These are phyloP conservation scores for Mallotus villosus DNA, from an alignment of 2,797 vertebrate species.

Conservation along the genomic window DNA sequence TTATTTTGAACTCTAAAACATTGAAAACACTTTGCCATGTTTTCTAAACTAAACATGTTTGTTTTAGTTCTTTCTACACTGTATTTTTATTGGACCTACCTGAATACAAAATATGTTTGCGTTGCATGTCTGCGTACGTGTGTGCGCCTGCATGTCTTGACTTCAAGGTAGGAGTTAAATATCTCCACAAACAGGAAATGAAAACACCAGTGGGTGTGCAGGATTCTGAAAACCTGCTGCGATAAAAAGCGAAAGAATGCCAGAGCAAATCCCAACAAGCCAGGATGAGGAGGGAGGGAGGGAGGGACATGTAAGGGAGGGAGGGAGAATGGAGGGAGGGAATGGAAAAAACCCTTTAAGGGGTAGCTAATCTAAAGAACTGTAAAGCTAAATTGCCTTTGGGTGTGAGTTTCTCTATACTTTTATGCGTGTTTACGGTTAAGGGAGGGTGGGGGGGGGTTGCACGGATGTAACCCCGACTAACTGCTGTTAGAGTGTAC, in stretches of 20 bases:
- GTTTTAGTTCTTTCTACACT: not conserved
- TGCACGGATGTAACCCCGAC: not conserved
- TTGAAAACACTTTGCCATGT: not conserved
- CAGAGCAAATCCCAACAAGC: conserved; percentile 44
- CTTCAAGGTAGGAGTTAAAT: not conserved
- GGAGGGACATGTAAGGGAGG: not conserved
- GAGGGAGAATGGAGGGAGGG: not conserved
- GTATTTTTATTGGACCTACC: not conserved
- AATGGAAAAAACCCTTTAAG: not conserved
- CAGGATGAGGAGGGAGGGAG: conserved; percentile 5
- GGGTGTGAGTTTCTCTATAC: not conserved
- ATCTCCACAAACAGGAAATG: conserved; percentile 18
- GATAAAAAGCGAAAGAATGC: conserved; percentile 42
- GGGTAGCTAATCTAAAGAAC: too few species aligned
- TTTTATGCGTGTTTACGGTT: not conserved
- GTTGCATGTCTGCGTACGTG: not conserved
- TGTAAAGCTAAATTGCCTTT: too few species aligned
- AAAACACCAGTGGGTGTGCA: conserved; percentile 35
- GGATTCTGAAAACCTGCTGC: conserved; percentile 30
- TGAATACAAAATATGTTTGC: not conserved
- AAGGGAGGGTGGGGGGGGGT: not conserved
- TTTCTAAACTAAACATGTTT: not conserved
- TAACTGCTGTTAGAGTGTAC: too few species aligned
- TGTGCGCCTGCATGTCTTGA: not conserved
- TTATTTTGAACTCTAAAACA: not conserved